Evolutionary conservation across 2,113 vertebrate genomes (phyloP), one percentile per base, ranked within the genome.

Genomic region (Setophaga petechia): DNA sequence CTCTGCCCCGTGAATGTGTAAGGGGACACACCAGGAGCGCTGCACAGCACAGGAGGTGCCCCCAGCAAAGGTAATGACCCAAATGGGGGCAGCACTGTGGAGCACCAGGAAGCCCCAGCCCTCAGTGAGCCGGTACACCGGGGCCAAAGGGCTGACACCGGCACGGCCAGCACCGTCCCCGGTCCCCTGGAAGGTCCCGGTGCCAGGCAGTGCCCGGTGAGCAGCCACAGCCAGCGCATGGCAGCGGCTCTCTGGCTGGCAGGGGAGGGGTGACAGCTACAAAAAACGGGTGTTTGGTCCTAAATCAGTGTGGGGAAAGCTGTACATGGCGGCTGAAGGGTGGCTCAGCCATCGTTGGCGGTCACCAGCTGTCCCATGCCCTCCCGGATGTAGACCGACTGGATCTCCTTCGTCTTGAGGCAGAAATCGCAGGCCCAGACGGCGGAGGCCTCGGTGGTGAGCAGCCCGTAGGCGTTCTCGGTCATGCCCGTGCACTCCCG

Each of bases 331-430:
- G 0, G 13, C 23, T 1, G 11, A 44, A 28, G 2, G 25, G 43
- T 3, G 16, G 18, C 80, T 98, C 98, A 99, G 78, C 99, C 99
- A 2, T 99, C 99, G 0, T 99, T 99, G 87, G 99, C 99, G 0
- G 99, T 99, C 95, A 99, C 99, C 88, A 99, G 96, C 96, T 99
- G 99, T 63, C 99, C 99, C 98, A 99, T 96, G 90, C 98, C 98
- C 97, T 99, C 99, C 2, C 99, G 99, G 89, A 99, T 98, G 83
- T 99, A 99, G 74, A 99, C 99, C 0, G 99, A 99, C 95, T 99
- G 99, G 94, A 99, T 99, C 98, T 99, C 99, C 98, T 99, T 99
- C n/a, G 98, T 99, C 97, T 99, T 99, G 93, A 99, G 99, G 97
- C 99, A 99, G 97, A 99, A 99, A 82, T 99, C 99, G 2, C 99